These are phyloP conservation scores for Himalopsyche phryganea DNA, from an alignment of 1,140 invertebrate genomes.

Conservation along the genomic window DNA sequence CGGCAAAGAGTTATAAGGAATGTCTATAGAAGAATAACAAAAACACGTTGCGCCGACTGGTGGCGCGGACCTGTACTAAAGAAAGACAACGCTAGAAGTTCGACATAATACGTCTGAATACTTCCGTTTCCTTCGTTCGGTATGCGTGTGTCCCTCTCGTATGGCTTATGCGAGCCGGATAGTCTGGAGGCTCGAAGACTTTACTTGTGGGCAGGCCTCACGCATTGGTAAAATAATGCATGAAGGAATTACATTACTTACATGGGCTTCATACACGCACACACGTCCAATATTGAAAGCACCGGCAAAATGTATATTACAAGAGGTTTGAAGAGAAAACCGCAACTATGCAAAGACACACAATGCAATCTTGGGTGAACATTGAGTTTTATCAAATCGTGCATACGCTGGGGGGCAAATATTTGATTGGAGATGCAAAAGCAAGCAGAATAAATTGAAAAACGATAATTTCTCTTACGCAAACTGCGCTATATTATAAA, in stretches of 20 bases:
- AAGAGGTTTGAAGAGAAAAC: too few relatives aligned
- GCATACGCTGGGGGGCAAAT: too few relatives aligned
- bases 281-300: too few relatives aligned
- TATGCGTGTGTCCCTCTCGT: slow-evolving; percentile 15
- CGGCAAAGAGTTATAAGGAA: slow-evolving; percentile 14
- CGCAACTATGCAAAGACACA: too few relatives aligned
- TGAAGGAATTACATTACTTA: slow-evolving; percentile 1
- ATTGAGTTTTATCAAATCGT: too few relatives aligned
- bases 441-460: too few relatives aligned
- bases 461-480: too few relatives aligned
- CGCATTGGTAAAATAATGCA: slow-evolving; percentile 16
- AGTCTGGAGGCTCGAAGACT: background rate
- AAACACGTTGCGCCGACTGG: slow-evolving; percentile 30
- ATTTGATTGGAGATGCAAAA: too few relatives aligned
- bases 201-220: background rate
- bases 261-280: background rate
- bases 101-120: slow-evolving; percentile 23
- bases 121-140: slow-evolving; percentile 10
- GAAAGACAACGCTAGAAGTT: slow-evolving; percentile 25
- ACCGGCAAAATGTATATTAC: too few relatives aligned
- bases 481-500: too few relatives aligned
- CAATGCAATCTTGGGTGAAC: too few relatives aligned
- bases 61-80: slow-evolving; percentile 31
- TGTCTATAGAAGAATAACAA: slow-evolving; percentile 29
- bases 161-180: background rate